A percentile compares a stretch with the other conserved stretches of the same genome.
These are phyloP conservation scores for Athrips mouffetella DNA, from an alignment of 2,888 invertebrate genomes.

Conservation along the genomic window DNA sequence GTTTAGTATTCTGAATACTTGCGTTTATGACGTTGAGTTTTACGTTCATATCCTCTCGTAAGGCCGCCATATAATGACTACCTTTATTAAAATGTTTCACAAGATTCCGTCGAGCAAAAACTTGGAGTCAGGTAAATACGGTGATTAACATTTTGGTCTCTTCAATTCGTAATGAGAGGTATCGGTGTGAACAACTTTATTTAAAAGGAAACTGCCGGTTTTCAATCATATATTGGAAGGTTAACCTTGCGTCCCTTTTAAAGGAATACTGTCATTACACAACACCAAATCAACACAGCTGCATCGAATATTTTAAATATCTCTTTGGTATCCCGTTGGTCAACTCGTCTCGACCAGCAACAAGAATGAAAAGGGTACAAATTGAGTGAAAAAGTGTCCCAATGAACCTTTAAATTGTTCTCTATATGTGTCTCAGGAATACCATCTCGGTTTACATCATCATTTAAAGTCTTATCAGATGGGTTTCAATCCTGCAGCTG, in stretches of 20 bases:
- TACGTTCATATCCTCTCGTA: conserved; percentile 42
- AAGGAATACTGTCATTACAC: conserved; percentile 38
- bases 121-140: conserved; percentile 50
- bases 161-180: conserved; percentile 50
- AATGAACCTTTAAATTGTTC: conserved; percentile 56
- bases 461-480: conserved; percentile 46
- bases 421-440: conserved; percentile 49
- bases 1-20: conserved; percentile 39
- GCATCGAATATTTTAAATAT: conserved; percentile 35
- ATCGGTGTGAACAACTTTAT: conserved; percentile 63
- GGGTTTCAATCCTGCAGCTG: conserved; percentile 36
- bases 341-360: conserved; percentile 33
- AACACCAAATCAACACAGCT: conserved; percentile 38
- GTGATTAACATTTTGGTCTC: conserved; percentile 59
- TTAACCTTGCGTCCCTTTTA: conserved; percentile 25
- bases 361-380: conserved; percentile 49
- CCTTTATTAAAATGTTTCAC: conserved; percentile 58
- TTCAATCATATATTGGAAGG: conserved; percentile 39
- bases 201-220: conserved; percentile 58
- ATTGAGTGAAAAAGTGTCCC: conserved; percentile 60
- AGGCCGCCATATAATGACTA: conserved; percentile 52
- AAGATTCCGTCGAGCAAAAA: conserved; percentile 46
- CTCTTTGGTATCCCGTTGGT: conserved; percentile 31
- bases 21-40: conserved; percentile 26
- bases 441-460: conserved; percentile 48